Base-by-base conservation (phyloP, 2,113 vertebrate species). In the Damaliscus lunatus region DNA sequence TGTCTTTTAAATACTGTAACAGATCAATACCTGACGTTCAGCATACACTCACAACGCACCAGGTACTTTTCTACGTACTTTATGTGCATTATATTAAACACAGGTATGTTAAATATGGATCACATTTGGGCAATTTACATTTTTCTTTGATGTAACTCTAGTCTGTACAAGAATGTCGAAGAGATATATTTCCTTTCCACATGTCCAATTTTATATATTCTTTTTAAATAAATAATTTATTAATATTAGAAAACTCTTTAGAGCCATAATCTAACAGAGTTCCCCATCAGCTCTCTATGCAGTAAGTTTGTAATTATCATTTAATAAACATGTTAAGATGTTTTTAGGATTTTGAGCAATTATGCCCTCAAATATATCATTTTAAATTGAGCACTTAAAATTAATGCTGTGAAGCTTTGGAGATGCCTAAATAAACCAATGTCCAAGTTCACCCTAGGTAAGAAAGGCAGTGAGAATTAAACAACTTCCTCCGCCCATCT, bases 241-340 rank as follows among this genome's bases (percentile, higher is more conserved):
- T 96, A 97, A 96, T 98, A 96, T 13, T 25, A 1, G 82, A 67
- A 78, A n/a, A 74, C 87, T 98, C 96, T 98, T 98, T 96, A 98
- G 98, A 98, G 92, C 78, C 94, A 33, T 40, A 92, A 90, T 91
- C 83, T 16, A 88, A 96, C 40, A 90, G 90, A 97, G 89, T 13
- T 67, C 62, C 86, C 52, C 1, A 27, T 40, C 40, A n/a, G 5
- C 81, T 81, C 12, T 91, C 53, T 78, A 82, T 89, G 59, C 6
- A 91, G 40, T 91, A 88, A 25, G 78, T 81, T 94, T 78, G 16
- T 97, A 98, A 98, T 98, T 98, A 98, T 97, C 85, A 71, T 96
- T 91, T 97, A 96, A 99, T 97, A 98, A 99, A 98, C 97, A 98
- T 29, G 15, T 88, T 62, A 90, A 84, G 80, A 96, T 98, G 88